These are phyloP conservation scores for Sparidentex hasta DNA, from an alignment of 2,797 vertebrate genomes.

Conservation along the genomic window DNA sequence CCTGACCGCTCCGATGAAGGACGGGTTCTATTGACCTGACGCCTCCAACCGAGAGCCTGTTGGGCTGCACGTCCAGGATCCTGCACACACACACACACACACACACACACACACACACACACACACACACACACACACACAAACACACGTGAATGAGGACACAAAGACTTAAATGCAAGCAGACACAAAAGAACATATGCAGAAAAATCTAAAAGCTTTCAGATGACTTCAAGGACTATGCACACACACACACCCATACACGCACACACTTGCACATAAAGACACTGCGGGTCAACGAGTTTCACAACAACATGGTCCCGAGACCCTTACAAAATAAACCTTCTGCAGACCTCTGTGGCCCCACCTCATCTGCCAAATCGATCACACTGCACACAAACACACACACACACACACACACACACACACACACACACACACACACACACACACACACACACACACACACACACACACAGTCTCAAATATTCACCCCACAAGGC, in stretches of 20 bases:
- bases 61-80: slow-evolving; percentile 97
- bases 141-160: not conserved
- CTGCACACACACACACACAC: slow-evolving; percentile 73
- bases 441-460: slow-evolving; percentile 18
- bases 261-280: slow-evolving; percentile 36
- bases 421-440: slow-evolving; percentile 11
- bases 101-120: not conserved
- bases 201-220: slow-evolving; percentile 23
- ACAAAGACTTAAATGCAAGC: slow-evolving; percentile 19
- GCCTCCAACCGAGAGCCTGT: slow-evolving; percentile 95
- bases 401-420: slow-evolving; percentile 19
- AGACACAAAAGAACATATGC: slow-evolving; percentile 22
- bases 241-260: slow-evolving; percentile 2
- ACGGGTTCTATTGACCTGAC: slow-evolving; percentile 92
- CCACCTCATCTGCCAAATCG: slow-evolving; percentile 57
- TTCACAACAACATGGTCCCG: slow-evolving; percentile 55
- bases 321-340: slow-evolving; percentile 63
- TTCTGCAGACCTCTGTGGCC: slow-evolving; percentile 47
- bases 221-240: slow-evolving; percentile 25
- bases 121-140: not conserved
- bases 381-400: slow-evolving; percentile 30
- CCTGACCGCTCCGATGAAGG: slow-evolving; percentile 93
- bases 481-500: slow-evolving; percentile 43
- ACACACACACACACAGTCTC: slow-evolving; percentile 21
- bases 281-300: slow-evolving; percentile 55